Base-by-base conservation (phyloP, 92 coral and sea anemone species). In the Actinernus sp. region DNA sequence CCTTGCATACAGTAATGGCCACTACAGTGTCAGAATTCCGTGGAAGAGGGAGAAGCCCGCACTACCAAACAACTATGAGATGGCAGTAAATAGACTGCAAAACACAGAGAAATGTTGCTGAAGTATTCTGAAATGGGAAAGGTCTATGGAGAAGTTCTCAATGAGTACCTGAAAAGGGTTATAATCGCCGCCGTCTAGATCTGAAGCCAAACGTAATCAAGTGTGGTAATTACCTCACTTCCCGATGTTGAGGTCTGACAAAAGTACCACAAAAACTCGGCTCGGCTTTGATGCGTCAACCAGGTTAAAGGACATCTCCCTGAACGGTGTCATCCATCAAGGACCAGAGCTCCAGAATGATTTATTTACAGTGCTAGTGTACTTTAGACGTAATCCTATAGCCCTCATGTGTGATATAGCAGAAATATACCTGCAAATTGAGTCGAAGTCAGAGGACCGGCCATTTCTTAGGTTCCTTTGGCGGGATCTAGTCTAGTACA, bases 201-300 rank as follows among this genome's bases (percentile, higher is more conserved):
- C n/a, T n/a, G n/a, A n/a, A n/a, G n/a, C n/a, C n/a, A n/a, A n/a
- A n/a, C n/a, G n/a, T n/a, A n/a, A n/a, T n/a, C n/a, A 65, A 13
- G 68, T 47, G 16, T 86, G 76, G 87, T 86, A 67, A 32, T 68
- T 86, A 13, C 83, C 87, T 33, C 89, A 88, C 26, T 77, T 88
- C 68, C 89, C 89, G 11, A 86, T 88, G 2, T 36, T 76, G 49
- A 62, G 86, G 13, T 83, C 86, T 19, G 94, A 88, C 40, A 88
- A 65, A 41, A 33, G 80, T 26, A 82, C 93, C 24, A 88, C 93
- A 37, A 82, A 88, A 67, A 76, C 78, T 26, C 53, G 88, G 3
- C 53, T 74, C 19, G 87, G 83, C 1, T 88, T 78, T 65, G 87
- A 69, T 25, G 93, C 80, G 0, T 67, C 85, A 14, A 78, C 78